A percentile compares a stretch with the other conserved stretches of the same genome.
phyloP scores from a whole-genome alignment of 2,797 vertebrate species.

The Hyperoplus lanceolatus region DNA sequence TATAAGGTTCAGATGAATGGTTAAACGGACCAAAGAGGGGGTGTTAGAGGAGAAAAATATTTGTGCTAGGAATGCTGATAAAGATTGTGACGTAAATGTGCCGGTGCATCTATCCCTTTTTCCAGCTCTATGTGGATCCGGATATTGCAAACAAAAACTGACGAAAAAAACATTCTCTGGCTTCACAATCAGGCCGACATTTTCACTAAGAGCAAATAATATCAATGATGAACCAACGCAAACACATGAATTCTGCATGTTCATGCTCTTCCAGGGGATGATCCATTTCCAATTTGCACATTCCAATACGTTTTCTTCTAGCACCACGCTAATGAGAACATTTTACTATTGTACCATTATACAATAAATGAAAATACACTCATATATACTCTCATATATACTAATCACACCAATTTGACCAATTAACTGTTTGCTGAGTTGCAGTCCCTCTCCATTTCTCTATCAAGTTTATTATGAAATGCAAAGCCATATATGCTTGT shows the following conservation, averaged over 20 bases:
- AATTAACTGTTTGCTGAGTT: neutral
- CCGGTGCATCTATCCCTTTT: neutral
- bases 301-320: neutral
- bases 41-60: neutral
- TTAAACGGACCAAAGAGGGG: neutral
- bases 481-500: neutral
- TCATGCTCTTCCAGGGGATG: neutral
- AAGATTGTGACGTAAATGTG: neutral
- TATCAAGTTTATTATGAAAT: neutral
- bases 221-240: neutral
- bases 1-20: neutral
- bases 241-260: neutral
- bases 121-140: neutral
- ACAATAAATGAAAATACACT: no score
- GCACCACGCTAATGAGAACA: neutral
- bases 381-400: no score
- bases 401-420: neutral
- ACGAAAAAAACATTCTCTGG: neutral
- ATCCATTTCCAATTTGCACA: neutral
- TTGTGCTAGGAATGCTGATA: neutral
- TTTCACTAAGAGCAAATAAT: neutral
- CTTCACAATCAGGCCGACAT: neutral
- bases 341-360: neutral
- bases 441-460: neutral
- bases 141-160: neutral